Conservation (phyloP, 2,888 invertebrate species). For the Megalurothrips usitatus region DNA sequence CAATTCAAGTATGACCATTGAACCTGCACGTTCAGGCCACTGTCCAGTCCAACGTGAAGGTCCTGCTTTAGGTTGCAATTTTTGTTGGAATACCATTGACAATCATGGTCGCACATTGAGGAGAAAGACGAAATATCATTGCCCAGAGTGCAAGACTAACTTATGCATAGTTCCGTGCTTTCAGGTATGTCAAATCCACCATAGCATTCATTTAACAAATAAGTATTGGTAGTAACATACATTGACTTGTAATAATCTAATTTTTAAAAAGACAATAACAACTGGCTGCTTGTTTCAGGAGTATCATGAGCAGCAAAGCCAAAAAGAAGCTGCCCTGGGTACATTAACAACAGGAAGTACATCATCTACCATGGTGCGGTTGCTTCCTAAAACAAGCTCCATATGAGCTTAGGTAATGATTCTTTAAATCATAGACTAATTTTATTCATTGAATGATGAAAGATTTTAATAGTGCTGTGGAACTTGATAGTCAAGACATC, state of each 20-base stretch:
- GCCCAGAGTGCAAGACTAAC: slow-evolving; percentile 84
- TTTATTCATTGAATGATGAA: neutral
- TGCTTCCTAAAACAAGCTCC: neutral
- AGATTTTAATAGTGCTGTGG: neutral
- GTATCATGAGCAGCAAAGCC: slow-evolving; percentile 3
- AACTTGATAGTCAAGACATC: slow-evolving; percentile 8
- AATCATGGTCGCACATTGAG: slow-evolving; percentile 74
- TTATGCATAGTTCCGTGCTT: slow-evolving; percentile 86
- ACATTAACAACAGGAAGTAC: neutral
- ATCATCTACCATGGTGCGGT: neutral
- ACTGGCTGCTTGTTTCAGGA: neutral
- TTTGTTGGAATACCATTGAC: slow-evolving; percentile 87
- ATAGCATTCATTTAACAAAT: neutral
- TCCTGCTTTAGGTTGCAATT: slow-evolving; percentile 81
- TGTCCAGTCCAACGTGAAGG: slow-evolving; percentile 79
- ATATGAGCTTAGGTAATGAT: neutral
- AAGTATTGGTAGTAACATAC: neutral
- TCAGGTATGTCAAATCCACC: slow-evolving; percentile 50
- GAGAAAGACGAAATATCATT: slow-evolving; percentile 83
- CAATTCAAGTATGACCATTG: slow-evolving; percentile 38
- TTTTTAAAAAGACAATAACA: no score
- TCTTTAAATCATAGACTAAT: neutral
- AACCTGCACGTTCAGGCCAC: slow-evolving; percentile 63
- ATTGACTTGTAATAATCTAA: no score
- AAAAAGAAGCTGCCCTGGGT: neutral